These are phyloP conservation scores for Phorcus lineatus DNA, from an alignment of 2,888 invertebrate genomes.

Conservation along the genomic window DNA sequence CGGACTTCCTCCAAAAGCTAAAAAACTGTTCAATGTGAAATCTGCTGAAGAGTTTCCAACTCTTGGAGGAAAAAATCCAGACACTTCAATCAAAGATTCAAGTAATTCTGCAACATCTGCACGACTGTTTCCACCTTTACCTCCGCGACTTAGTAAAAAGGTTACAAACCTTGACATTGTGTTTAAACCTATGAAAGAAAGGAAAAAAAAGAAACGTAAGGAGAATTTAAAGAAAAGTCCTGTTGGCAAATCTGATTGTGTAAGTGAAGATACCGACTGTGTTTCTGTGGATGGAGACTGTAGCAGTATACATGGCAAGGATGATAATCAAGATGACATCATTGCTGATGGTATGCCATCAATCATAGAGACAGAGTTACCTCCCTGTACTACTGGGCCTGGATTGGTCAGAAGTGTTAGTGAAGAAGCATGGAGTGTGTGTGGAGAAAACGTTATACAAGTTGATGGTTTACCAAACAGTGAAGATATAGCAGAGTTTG, in stretches of 20 bases:
- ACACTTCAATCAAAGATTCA: neutral
- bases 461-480: conserved; percentile 18
- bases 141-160: neutral
- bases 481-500: neutral
- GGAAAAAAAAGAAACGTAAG: neutral
- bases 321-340: neutral
- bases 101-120: neutral
- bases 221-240: neutral
- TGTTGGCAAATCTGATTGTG: neutral
- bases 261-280: neutral
- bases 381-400: neutral
- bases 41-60: conserved; percentile 22
- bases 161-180: neutral
- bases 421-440: conserved; percentile 13
- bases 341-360: neutral
- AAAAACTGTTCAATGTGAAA: neutral
- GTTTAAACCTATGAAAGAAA: neutral
- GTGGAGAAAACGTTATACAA: conserved; percentile 26
- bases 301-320: neutral
- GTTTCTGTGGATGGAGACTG: neutral
- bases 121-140: neutral
- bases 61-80: neutral
- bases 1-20: neutral
- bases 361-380: neutral
- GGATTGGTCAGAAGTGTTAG: neutral